Evolutionary conservation across 2,888 invertebrate species (phyloP).

Genomic region (Physocephala rufipes): DNA sequence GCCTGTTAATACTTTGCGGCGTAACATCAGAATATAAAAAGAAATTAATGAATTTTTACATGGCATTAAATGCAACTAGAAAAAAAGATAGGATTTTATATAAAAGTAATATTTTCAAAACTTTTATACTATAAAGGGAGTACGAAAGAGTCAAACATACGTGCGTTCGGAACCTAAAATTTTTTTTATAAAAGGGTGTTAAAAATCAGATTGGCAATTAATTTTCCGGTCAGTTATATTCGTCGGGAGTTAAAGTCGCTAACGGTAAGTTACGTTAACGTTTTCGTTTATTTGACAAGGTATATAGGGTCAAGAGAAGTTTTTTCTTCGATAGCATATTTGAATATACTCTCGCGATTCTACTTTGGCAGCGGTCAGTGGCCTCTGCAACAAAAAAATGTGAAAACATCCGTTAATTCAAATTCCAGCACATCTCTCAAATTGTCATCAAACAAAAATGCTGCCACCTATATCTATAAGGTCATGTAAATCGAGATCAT

Average conservation of each 20-base stretch:
- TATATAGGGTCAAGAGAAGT: not conserved
- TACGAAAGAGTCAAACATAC: not conserved
- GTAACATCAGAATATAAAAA: not conserved
- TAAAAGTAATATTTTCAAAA: conserved; percentile 5
- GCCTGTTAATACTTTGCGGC: conserved; percentile 22
- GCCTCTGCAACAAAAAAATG: not conserved
- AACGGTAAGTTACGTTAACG: conserved; percentile 35
- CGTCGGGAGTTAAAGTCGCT: conserved; percentile 21
- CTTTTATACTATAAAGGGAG: not conserved
- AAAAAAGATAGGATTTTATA: not conserved
- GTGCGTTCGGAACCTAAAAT: conserved; percentile 13
- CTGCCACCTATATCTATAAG: not conserved
- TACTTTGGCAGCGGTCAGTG: not conserved
- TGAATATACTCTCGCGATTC: not conserved
- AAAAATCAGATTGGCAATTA: not conserved
- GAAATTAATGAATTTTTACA: not conserved
- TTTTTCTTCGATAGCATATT: not conserved
- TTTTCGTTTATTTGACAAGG: not conserved
- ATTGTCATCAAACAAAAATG: not conserved
- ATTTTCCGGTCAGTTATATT: not conserved
- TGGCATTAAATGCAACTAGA: not conserved
- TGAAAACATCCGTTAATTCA: conserved; percentile 32
- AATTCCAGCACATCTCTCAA: conserved; percentile 12
- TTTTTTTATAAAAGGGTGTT: conserved; percentile 2
- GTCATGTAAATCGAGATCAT: not conserved